These are phyloP conservation scores for Heliconius eleuchia DNA, from an alignment of 1,140 invertebrate genomes.

Conservation along the genomic window DNA sequence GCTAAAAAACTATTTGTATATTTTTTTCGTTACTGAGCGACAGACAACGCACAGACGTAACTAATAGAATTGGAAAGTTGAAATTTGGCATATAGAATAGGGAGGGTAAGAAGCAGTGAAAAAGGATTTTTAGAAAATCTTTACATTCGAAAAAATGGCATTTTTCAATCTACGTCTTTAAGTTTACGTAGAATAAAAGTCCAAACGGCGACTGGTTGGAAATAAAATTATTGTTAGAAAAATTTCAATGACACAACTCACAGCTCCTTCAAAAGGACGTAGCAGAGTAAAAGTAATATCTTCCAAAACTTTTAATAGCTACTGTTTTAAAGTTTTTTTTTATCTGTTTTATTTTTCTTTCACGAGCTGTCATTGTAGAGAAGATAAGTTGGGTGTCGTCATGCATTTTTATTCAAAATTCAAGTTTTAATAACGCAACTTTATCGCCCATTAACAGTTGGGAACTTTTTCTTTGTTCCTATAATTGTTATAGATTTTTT, in stretches of 20 bases:
- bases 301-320: constrained; percentile 6
- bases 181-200: too few relatives aligned
- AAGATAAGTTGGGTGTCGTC: constrained; percentile 8
- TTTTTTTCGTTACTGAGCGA: too few relatives aligned
- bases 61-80: too few relatives aligned
- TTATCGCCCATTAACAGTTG: constrained; percentile 3
- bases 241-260: neutral
- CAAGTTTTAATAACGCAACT: constrained; percentile 11
- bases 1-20: too few relatives aligned
- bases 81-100: too few relatives aligned
- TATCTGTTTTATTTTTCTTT: neutral
- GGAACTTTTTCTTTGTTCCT: constrained; percentile 1
- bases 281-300: constrained; percentile 10
- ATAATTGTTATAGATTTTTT: constrained; percentile 3
- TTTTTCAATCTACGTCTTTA: neutral
- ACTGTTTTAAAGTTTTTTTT: constrained; percentile 3
- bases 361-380: neutral
- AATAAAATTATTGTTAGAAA: neutral
- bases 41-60: too few relatives aligned
- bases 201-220: neutral
- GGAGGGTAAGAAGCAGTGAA: too few relatives aligned
- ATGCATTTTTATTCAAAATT: constrained; percentile 5
- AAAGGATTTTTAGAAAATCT: too few relatives aligned
- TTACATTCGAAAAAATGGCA: neutral
- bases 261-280: neutral